phyloP scores from a whole-genome alignment of 2,888 invertebrate species.

The Fragum whitleyi region DNA sequence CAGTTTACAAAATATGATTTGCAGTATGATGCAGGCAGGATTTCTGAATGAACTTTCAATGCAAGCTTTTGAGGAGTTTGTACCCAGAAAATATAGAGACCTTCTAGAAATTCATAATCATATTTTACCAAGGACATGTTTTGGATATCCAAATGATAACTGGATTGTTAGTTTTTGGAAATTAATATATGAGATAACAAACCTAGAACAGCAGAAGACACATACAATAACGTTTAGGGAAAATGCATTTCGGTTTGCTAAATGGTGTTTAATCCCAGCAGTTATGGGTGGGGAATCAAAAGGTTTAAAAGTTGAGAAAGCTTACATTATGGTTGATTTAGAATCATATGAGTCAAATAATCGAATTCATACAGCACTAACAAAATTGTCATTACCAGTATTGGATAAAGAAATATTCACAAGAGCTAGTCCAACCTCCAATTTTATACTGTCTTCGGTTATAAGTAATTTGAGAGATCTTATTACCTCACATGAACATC shows the following conservation, averaged over 20 bases:
- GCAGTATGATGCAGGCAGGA: background rate
- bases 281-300: too few relatives aligned
- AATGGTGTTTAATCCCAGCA: conserved; percentile 7
- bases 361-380: background rate
- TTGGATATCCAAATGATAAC: background rate
- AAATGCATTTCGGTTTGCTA: background rate
- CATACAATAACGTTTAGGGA: background rate
- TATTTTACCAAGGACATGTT: background rate
- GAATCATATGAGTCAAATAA: background rate
- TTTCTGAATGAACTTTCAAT: background rate
- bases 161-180: background rate
- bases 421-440: too few relatives aligned
- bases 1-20: background rate
- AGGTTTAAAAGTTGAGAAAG: background rate
- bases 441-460: too few relatives aligned
- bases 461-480: background rate
- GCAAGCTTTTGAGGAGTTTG: background rate
- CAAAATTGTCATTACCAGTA: background rate
- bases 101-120: background rate
- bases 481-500: background rate
- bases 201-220: background rate
- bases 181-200: background rate
- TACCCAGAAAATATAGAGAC: background rate
- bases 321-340: background rate
- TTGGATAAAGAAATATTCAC: background rate